Evolutionary conservation across 1,140 invertebrate species (phyloP), one percentile per base, ranked within the genome.

Genomic region (Drosophila sechellia): DNA sequence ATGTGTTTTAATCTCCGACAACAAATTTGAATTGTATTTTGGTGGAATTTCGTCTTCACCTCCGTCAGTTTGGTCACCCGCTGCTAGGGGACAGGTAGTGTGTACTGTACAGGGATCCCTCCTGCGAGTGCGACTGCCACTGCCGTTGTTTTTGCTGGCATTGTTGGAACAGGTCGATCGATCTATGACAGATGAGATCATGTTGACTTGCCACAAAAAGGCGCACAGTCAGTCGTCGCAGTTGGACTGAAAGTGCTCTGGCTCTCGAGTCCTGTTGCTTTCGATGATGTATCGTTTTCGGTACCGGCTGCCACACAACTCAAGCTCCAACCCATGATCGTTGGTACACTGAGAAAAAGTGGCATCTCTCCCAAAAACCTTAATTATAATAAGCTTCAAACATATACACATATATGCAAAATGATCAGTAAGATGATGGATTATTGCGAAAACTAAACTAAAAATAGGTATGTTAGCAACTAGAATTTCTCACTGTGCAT

Each of bases 161-260:
- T 89, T 87, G 81, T 79, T 81, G 65, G 73, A 84, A 90, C 84
- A 89, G 84, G 84, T 89, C 84, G 84, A 89, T 89, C 84, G 84
- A 89, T 89, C 84, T 89, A 89, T 89, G 84, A 89, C 84, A 89
- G 84, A 89, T 89, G 84, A 89, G 84, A 89, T 89, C 84, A 89
- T 84, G 84, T 89, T 89, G 84, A 87, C 80, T 89, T 84, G 77
- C 59, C 85, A 89, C 84, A 89, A 90, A 90, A 89, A 79, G 72
- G 35, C 55, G 50, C 61, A 79, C 70, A 70, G 46, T 39, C 73
- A 74, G 53, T 71, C 52, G 58, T 22, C 52, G 58, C 31, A 52
- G 49, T 52, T 35, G 49, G 17, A 15, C 27, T 17, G 34, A 31
- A 50, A 64, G 52, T 54, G 49, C 31, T 53, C 49, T 27, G 17